Percentiles rank a stretch among this genome's conserved stretches.
Evolutionary conservation across 2,113 vertebrate genomes (phyloP).

Genomic region (Antechinus stuartii): DNA sequence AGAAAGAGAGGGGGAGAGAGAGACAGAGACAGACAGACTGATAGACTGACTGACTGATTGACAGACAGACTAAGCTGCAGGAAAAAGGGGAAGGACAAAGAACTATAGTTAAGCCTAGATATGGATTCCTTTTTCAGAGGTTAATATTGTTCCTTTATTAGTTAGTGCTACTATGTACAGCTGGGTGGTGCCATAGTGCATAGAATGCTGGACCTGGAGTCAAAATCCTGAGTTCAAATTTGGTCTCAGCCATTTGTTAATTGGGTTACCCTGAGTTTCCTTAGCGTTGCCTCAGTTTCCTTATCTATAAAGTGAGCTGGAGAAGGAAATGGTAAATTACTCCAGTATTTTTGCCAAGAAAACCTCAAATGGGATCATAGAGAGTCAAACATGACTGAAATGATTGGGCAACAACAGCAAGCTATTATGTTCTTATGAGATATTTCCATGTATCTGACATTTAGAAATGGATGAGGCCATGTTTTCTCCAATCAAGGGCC

Average conservation of each 20-base stretch:
- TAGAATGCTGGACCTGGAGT: neutral
- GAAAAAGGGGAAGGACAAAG: neutral
- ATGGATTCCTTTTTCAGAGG: neutral
- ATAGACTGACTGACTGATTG: neutral
- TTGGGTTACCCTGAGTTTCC: neutral
- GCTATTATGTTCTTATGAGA: neutral
- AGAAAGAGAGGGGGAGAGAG: too few relatives aligned
- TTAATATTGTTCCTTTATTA: neutral
- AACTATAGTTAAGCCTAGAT: neutral
- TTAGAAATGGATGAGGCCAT: neutral
- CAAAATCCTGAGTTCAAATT: neutral
- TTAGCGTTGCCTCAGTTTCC: neutral
- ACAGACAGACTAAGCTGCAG: neutral
- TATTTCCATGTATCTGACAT: neutral
- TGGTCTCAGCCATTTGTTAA: neutral
- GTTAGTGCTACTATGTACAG: neutral
- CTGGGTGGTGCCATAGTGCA: neutral
- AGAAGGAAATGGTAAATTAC: neutral
- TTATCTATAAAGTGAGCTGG: neutral
- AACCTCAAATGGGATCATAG: neutral
- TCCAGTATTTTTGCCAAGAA: neutral
- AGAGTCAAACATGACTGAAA: neutral
- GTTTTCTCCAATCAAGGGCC: neutral
- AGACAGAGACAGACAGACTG: neutral
- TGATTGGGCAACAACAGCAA: neutral